Conservation (phyloP, 2,113 vertebrate genomes). For the Okapia johnstoni region DNA sequence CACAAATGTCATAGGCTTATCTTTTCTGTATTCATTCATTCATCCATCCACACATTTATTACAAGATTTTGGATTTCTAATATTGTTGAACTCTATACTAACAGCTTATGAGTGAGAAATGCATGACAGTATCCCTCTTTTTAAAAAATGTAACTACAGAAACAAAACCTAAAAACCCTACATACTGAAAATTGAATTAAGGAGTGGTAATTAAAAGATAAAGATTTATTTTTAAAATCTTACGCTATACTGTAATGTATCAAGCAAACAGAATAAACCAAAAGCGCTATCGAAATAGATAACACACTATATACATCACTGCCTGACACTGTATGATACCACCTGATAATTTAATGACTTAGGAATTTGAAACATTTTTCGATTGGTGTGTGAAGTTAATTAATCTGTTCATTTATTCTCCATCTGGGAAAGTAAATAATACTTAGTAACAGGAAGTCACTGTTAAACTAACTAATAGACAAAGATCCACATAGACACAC, state of each 20-base stretch:
- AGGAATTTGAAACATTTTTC: background rate
- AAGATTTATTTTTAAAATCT: background rate
- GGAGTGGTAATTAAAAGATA: background rate
- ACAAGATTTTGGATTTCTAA: background rate
- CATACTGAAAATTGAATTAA: background rate
- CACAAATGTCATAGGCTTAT: background rate
- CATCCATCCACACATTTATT: background rate
- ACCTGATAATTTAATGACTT: background rate
- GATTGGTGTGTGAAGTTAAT: background rate
- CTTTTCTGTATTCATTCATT: background rate
- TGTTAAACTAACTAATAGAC: background rate
- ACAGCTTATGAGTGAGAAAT: background rate
- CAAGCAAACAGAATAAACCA: background rate
- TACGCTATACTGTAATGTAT: background rate
- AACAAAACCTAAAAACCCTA: background rate
- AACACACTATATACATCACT: background rate
- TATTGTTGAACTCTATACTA: background rate
- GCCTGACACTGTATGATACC: background rate
- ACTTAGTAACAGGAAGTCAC: background rate
- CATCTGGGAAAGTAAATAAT: background rate
- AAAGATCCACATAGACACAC: background rate
- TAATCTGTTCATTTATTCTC: background rate
- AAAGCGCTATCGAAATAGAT: background rate
- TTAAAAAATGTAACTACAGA: background rate
- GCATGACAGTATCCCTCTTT: background rate